Percentiles rank a stretch among this genome's conserved stretches.
phyloP scores from a whole-genome alignment of 2,797 vertebrate genomes.

The Ctenopoma multispine region DNA sequence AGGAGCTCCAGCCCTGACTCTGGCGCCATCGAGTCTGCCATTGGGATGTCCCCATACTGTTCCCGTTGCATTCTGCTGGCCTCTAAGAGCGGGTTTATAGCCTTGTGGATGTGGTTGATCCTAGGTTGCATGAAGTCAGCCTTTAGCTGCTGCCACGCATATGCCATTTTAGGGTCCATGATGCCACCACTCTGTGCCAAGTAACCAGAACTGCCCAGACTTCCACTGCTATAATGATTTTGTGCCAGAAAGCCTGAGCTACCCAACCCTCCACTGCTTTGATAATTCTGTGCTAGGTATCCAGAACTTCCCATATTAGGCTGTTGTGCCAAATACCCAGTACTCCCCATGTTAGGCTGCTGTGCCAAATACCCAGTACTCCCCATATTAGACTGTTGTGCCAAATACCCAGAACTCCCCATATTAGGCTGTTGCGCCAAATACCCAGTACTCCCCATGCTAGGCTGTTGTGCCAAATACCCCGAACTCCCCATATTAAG shows the following conservation, averaged over 20 bases:
- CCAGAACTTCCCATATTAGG: constrained; percentile 61
- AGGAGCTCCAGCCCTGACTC: constrained; percentile 84
- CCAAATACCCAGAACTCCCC: constrained; percentile 60
- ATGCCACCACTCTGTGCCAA: constrained; percentile 79
- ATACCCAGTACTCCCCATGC: constrained; percentile 63
- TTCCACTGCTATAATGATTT: constrained; percentile 87
- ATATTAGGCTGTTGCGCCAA: constrained; percentile 69
- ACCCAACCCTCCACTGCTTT: constrained; percentile 71
- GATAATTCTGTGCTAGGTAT: constrained; percentile 78
- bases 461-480: constrained; percentile 69
- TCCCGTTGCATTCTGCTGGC: constrained; percentile 77
- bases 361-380: constrained; percentile 63
- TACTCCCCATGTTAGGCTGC: constrained; percentile 58
- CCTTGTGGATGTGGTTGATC: constrained; percentile 89
- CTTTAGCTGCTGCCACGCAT: constrained; percentile 88
- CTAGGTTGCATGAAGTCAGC: constrained; percentile 91
- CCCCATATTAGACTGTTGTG: constrained; percentile 53
- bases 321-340: constrained; percentile 70
- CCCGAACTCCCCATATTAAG: constrained; percentile 62
- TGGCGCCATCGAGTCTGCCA: constrained; percentile 78
- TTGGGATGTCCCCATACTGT: constrained; percentile 79
- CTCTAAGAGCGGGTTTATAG: constrained; percentile 73
- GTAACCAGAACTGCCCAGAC: constrained; percentile 78
- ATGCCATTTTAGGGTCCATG: constrained; percentile 84
- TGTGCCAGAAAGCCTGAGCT: constrained; percentile 81